A percentile compares a stretch with the other conserved stretches of the same genome.
Evolutionary conservation across 2,888 invertebrate species (phyloP).

Genomic region (Frankliniella fusca): DNA sequence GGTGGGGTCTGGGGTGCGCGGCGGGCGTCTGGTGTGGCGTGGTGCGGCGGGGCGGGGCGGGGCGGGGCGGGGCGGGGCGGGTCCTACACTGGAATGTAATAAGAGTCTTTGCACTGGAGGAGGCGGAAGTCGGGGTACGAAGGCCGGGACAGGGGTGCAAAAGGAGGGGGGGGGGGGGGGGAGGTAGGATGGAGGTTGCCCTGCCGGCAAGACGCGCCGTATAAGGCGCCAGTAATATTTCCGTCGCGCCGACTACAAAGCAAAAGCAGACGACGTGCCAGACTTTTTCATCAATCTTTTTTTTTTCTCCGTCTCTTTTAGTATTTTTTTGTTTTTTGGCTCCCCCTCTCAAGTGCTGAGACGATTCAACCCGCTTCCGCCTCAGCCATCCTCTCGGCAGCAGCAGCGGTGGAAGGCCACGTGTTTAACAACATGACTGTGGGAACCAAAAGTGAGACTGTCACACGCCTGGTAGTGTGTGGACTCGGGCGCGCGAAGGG

Average conservation of each 20-base stretch:
- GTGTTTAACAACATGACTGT: too few relatives aligned
- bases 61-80: not conserved
- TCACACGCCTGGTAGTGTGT: too few relatives aligned
- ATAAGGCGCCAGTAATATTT: slow-evolving; percentile 3
- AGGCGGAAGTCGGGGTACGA: not conserved
- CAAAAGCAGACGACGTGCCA: not conserved
- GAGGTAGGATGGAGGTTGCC: not conserved
- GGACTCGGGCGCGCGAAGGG: too few relatives aligned
- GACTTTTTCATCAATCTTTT: not conserved
- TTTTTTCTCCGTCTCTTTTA: not conserved
- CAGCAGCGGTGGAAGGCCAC: too few relatives aligned
- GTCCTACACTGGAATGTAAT: slow-evolving; percentile 5
- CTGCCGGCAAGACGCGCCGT: not conserved
- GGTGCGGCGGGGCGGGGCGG: not conserved
- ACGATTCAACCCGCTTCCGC: too few relatives aligned
- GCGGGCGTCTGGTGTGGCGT: not conserved
- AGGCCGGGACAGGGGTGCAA: not conserved
- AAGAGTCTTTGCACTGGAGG: not conserved
- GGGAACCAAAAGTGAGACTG: too few relatives aligned
- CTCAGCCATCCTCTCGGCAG: too few relatives aligned
- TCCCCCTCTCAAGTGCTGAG: too few relatives aligned
- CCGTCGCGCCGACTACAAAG: slow-evolving; percentile 5
- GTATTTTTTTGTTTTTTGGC: not conserved
- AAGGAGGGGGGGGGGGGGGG: not conserved
- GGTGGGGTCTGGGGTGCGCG: not conserved